These are phyloP conservation scores for Lasioglossum figueresi DNA, from an alignment of 2,888 invertebrate species.

Conservation along the genomic window DNA sequence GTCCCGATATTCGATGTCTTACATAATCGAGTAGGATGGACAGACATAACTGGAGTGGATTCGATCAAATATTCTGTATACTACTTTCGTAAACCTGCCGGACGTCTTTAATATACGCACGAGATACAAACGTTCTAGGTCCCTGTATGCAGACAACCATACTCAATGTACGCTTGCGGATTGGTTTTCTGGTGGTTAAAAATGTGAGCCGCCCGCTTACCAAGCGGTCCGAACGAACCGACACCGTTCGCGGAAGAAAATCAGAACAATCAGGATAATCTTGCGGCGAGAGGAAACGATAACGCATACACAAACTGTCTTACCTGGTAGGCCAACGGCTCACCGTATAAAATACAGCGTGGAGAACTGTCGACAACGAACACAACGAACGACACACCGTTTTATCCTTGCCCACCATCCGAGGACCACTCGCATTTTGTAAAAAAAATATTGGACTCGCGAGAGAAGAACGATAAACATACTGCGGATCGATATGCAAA, in stretches of 20 bases:
- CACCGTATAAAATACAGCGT: conserved; percentile 50
- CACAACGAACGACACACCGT: conserved; percentile 37
- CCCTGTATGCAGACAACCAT: conserved; percentile 57
- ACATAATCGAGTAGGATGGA: conserved; percentile 60
- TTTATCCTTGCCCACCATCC: neutral
- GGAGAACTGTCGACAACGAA: conserved; percentile 32
- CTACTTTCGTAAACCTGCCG: conserved; percentile 62
- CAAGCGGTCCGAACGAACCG: conserved; percentile 16
- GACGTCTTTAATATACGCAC: conserved; percentile 55
- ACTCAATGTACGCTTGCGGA: conserved; percentile 44
- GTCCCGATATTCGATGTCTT: conserved; percentile 47
- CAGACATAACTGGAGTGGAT: conserved; percentile 62
- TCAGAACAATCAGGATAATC: neutral
- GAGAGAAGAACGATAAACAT: too few species aligned
- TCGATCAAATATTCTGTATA: conserved; percentile 63
- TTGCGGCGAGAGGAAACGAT: neutral
- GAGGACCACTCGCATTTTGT: neutral
- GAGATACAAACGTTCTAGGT: conserved; percentile 62
- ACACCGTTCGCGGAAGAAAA: neutral
- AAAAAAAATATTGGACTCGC: neutral
- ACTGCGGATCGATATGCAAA: too few species aligned
- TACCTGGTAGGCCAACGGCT: conserved; percentile 44
- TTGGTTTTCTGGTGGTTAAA: conserved; percentile 42
- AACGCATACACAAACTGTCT: neutral
- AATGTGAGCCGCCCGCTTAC: conserved; percentile 52